Evolutionary conservation across 2,113 vertebrate genomes (phyloP), one percentile per base, ranked within the genome.

Genomic region (Saccopteryx leptura): DNA sequence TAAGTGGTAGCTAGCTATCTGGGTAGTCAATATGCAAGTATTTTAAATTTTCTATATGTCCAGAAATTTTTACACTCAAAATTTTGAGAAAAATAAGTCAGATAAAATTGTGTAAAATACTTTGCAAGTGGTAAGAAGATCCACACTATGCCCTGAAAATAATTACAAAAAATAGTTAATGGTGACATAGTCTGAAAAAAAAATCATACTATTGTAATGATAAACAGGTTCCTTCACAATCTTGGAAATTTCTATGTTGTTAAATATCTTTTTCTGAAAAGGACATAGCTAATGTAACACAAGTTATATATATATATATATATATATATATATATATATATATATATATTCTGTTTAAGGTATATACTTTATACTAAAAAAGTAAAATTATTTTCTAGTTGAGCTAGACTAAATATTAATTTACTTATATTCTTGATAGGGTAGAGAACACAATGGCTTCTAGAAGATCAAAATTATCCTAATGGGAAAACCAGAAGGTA

Each of bases 391-490:
- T 75, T 75, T 94, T 84, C 26, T 61, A 80, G 65, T 48, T 74
- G 56, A 68, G 46, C 4, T 89, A 54, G 13, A 80, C 58, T 92
- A 91, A 88, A 66, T 56, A 89, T 90, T 89, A 85, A 92, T 83
- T 86, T 54, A 71, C 66, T 85, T 82, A 89, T 12, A 65, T 48
- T 91, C 39, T 87, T 95, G 50, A 91, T 33, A 75, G 54, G 50
- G 5, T 71, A 5, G 14, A 39, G 54, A 80, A 76, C 9, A 87
- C 1, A 84, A 90, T 11, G 26, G 21, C 19, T 86, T 90, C 52
- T 69, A 87, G 50, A 85, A 93, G 24, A 88, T 63, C 4, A 79
- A 56, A 88, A 74, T 52, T 60, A 80, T 48, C 18, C 24, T 48
- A 82, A 31, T 91, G 33, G 50, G 65, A 93, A 87, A 82, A 76